Base-by-base conservation (phyloP, 2,888 invertebrate species). In the Perizoma flavofasciatum region DNA sequence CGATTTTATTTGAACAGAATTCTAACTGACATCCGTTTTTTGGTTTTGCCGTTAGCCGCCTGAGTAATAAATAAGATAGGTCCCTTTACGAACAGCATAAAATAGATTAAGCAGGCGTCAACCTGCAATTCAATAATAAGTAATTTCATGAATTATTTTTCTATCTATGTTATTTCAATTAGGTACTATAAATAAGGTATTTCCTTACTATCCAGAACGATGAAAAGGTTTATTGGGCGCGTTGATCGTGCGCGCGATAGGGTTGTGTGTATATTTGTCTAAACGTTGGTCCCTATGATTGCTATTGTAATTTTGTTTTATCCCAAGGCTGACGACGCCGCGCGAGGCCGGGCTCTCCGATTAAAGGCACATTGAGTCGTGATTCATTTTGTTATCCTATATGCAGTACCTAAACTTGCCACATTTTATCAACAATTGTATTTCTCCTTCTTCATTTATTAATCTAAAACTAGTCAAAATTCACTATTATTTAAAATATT, bases 281-380 rank as follows among this genome's bases (percentile, higher is more conserved):
- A 92, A 91, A 91, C 86, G 82, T 92, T 91, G 91, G 91, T 92
- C 92, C 92, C 92, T 89, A 89, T 86, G 83, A 86, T 91, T 89
- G 86, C 89, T 90, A 91, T 91, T 89, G 89, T 86, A 85, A 80
- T 78, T 75, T 74, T 69, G 75, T 82, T 81, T 82, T 75, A 77
- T 80, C 74, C 39, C 81, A 81, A 76, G 76, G 63, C 73, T 72
- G 70, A 80, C 69, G 85, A 83, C 88, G 85, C 85, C 86, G 87
- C 89, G 88, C 86, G 80, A 83, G 81, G 83, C 81, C 78, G 83
- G 86, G 84, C 79, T 89, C 83, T 87, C 88, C 87, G 86, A 88
- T 82, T 86, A 88, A 92, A 92, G 92, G 92, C 92, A 92, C 92
- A 91, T 91, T 85, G 85, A 88, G 82, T 89, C 83, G 83, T 88